Conservation (phyloP, 2,113 vertebrate genomes). For the Ciconia boyciana region DNA sequence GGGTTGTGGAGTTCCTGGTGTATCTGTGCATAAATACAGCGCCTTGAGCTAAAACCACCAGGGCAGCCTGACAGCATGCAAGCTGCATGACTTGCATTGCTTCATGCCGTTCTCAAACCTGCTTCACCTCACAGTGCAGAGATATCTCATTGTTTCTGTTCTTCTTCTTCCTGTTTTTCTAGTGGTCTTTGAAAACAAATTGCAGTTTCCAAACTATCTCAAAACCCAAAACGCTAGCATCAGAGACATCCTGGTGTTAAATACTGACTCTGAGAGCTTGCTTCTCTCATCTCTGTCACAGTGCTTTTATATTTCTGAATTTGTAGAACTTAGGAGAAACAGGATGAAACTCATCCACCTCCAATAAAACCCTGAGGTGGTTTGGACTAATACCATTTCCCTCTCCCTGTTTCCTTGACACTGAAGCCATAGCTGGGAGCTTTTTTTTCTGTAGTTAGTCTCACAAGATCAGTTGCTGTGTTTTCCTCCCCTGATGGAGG, state of each 20-base stretch:
- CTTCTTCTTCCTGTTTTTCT: neutral
- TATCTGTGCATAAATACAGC: neutral
- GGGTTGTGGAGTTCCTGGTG: neutral
- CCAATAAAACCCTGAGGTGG: neutral
- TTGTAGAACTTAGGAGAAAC: neutral
- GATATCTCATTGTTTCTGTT: neutral
- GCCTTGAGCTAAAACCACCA: neutral
- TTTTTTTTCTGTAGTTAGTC: neutral
- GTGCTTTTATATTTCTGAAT: neutral
- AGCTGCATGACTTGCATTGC: neutral
- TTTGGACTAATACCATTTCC: neutral
- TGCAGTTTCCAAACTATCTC: neutral
- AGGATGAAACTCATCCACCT: neutral
- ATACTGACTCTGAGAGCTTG: neutral
- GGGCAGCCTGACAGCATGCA: fast-evolving
- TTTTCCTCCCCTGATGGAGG: neutral
- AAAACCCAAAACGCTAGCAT: neutral
- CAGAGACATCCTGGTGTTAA: neutral
- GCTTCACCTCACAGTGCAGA: neutral
- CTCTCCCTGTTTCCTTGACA: neutral
- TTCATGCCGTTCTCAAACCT: neutral
- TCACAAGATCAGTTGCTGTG: neutral
- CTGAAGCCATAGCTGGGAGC: neutral
- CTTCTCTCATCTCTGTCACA: neutral
- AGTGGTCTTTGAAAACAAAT: neutral